Base-by-base conservation (phyloP, 1,140 invertebrate genomes). In the Drosophila miranda region DNA sequence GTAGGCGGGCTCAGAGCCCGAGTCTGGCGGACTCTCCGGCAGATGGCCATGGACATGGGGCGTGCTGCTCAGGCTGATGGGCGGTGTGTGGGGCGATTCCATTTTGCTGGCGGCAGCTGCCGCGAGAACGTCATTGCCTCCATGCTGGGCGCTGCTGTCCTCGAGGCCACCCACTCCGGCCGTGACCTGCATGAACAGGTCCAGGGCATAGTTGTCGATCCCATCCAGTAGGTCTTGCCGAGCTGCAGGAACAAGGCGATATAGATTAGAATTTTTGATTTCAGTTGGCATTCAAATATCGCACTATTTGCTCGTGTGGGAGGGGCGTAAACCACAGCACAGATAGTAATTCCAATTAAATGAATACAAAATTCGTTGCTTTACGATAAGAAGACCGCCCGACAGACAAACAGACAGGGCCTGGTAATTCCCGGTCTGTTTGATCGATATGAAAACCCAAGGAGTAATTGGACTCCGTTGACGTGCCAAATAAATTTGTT, bases 21-120 rank as follows among this genome's bases (percentile, higher is more conserved):
- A 98, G 91, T 99, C 97, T 48, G 97, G 98, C 46, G 98, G 97
- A 92, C 97, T 98, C 92, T 99, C 97, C n/a, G 97, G 97, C 61
- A 98, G 91, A 91, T 90, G 89, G 43, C 86, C 44, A 60, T 82
- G 61, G 48, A 61, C 57, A 34, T 75, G 46, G 23, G 76, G 66
- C 2, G 70, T 50, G 14, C 57, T 75, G 16, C 68, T 45, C 30
- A 76, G 28, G 38, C 68, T 75, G 66, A 87, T 84, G 13, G 86
- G 78, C 30, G 84, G 72, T 45, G 89, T 81, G 57, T 84, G 67
- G 43, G 89, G 71, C 13, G 88, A 80, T n/a, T 87, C 87, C 58
- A 89, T 41, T 45, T 78, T 77, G 16, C 52, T 41, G 42, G 55
- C 49, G 7, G 67, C 69, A 6, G 30, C 57, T 4, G 16, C 38